Evolutionary conservation across 2,113 vertebrate genomes (phyloP), one percentile per base, ranked within the genome.

Genomic region (Syngnathus scovelli): DNA sequence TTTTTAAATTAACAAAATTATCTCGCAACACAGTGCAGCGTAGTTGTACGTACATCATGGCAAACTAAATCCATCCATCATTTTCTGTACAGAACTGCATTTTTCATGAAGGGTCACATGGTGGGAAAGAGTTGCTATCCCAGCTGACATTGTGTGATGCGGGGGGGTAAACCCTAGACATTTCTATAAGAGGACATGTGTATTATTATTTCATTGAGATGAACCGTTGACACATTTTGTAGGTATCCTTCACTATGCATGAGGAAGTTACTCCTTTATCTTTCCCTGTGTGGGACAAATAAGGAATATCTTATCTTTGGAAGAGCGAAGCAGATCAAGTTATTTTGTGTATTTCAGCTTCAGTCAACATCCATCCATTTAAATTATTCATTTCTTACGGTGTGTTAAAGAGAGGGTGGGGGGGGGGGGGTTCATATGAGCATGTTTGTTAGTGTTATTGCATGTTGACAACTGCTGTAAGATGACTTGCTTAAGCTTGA

Each of bases 231-330:
- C 27, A 33, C 21, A 0, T 43, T 43, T 43, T 43, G 41, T 9
- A 12, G 41, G 4, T 43, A 43, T 13, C 41, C 41, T 55, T 11
- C n/a, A 27, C 12, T 2, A 27, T 55, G 11, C 52, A 55, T 12
- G 23, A 27, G 8, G 52, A 55, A 23, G 52, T 89, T 87, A 86
- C 89, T 86, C 83, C 81, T 33, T 33, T 33, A 33, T 33, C 3
- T 33, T 33, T 33, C 27, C 27, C 27, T 33, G 27, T 33, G 27
- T 33, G 27, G 27, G 27, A 33, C 27, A 33, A 33, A 33, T 33
- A 33, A 33, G 27, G 27, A 33, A 33, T 33, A 33, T 33, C 27
- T 77, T 54, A 71, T 72, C 76, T 85, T 77, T 70, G 68, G 80
- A 33, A 78, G 78, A 71, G 58, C 65, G 15, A 64, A 73, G 56